These are phyloP conservation scores for Leptinotarsa peninsularis DNA, from an alignment of 2,888 invertebrate species.

Conservation along the genomic window DNA sequence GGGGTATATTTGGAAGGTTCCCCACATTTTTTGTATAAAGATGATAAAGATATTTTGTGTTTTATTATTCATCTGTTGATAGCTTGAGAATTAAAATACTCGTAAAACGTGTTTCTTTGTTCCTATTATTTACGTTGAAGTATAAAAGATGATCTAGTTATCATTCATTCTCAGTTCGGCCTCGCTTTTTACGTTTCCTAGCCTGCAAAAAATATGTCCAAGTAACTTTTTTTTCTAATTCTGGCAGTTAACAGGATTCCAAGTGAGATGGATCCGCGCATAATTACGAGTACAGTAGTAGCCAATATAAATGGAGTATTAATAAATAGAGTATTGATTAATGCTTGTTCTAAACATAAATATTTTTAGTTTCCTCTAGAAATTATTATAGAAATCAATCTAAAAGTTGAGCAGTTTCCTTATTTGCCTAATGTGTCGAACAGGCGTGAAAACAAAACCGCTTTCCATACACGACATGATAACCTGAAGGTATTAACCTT, in stretches of 20 bases:
- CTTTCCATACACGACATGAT: conserved; percentile 14
- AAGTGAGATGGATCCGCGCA: neutral
- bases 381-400: neutral
- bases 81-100: neutral
- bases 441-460: neutral
- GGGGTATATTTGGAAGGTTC: too few relatives aligned
- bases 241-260: neutral
- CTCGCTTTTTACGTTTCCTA: neutral
- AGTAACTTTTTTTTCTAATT: conserved; percentile 1
- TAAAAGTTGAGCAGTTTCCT: conserved; percentile 5
- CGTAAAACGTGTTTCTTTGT: neutral
- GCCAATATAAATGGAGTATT: neutral
- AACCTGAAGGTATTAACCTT: conserved; percentile 26
- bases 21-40: too few relatives aligned
- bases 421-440: neutral
- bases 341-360: neutral
- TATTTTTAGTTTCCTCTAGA: neutral
- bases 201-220: neutral
- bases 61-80: too few relatives aligned
- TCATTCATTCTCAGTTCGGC: neutral
- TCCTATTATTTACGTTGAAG: neutral
- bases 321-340: neutral
- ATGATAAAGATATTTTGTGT: too few relatives aligned
- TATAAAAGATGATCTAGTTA: conserved; percentile 1
- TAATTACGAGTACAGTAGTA: neutral